These are phyloP conservation scores for Melikaiella ostensackeni DNA, from an alignment of 2,888 invertebrate species.

Conservation along the genomic window DNA sequence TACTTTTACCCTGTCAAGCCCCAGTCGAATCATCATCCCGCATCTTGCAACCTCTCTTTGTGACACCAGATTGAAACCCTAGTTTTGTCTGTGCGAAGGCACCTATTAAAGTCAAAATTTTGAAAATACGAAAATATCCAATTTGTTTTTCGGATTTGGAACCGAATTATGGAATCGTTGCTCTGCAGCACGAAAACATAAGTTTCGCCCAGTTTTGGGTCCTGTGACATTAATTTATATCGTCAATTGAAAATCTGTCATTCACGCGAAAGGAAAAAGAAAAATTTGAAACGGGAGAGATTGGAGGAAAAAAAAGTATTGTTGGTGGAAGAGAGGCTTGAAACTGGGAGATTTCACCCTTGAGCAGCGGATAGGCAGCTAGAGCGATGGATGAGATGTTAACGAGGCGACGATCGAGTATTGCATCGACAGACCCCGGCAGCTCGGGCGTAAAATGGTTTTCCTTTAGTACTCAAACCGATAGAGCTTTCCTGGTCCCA, in stretches of 20 bases:
- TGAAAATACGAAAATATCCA: too few species aligned
- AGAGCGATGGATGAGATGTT: constrained; percentile 68
- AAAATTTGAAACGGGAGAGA: background rate
- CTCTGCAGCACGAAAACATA: too few species aligned
- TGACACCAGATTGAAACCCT: too few species aligned
- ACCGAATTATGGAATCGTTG: too few species aligned
- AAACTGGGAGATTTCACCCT: constrained; percentile 58
- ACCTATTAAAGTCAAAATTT: too few species aligned
- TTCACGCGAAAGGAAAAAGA: constrained; percentile 1
- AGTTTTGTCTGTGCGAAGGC: too few species aligned
- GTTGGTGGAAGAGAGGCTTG: constrained; percentile 35
- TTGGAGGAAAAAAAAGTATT: constrained; percentile 42
- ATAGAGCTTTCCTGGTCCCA: constrained; percentile 32
- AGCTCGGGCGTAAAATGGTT: constrained; percentile 69
- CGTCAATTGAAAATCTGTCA: background rate
- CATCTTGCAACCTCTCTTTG: too few species aligned
- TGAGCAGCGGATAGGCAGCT: constrained; percentile 54
- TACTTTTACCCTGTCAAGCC: too few species aligned
- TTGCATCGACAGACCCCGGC: constrained; percentile 58
- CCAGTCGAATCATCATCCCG: too few species aligned
- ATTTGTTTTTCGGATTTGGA: too few species aligned
- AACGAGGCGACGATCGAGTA: constrained; percentile 69
- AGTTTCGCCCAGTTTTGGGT: background rate
- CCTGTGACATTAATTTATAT: too few species aligned
- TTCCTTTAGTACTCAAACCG: constrained; percentile 62